phyloP scores from a whole-genome alignment of 2,888 invertebrate species.

The Scaptomyza tumidula region DNA sequence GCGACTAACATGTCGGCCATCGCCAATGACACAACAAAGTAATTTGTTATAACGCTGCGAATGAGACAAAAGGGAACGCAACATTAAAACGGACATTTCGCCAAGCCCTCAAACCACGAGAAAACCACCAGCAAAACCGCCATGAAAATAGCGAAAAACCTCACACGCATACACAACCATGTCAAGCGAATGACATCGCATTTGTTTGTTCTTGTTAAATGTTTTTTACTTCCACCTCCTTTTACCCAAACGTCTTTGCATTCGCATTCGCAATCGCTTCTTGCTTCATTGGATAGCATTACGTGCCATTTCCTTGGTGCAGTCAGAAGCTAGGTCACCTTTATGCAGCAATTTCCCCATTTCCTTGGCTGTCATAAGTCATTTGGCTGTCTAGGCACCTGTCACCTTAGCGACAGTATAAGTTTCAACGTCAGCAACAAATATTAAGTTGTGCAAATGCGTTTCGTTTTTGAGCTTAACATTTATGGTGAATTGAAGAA shows the following conservation, averaged over 20 bases:
- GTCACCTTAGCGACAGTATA: conserved; percentile 38
- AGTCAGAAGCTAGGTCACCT: conserved; percentile 36
- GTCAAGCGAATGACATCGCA: conserved; percentile 55
- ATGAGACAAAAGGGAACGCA: conserved; percentile 41
- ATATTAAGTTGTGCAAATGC: conserved; percentile 6
- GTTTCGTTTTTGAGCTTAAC: conserved; percentile 6
- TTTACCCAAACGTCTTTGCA: not conserved
- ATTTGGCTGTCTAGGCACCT: conserved; percentile 58
- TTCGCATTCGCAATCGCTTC: not conserved
- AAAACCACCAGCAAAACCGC: not conserved
- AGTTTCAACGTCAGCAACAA: conserved; percentile 7
- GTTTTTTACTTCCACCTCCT: not conserved
- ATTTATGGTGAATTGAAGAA: conserved; percentile 6
- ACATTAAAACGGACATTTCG: conserved; percentile 49
- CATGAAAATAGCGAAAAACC: not conserved
- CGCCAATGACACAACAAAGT: conserved; percentile 97
- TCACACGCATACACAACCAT: conserved; percentile 28
- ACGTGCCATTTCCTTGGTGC: conserved; percentile 45
- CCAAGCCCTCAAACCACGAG: conserved; percentile 13
- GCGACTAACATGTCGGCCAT: conserved; percentile 97
- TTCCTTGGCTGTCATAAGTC: conserved; percentile 68
- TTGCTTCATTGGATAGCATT: conserved; percentile 21
- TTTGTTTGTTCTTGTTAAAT: conserved; percentile 32
- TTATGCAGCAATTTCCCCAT: conserved; percentile 57
- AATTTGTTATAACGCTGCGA: conserved; percentile 93